Evolutionary conservation across 2,797 vertebrate genomes (phyloP).

Genomic region (Neopelma chrysocephalum): DNA sequence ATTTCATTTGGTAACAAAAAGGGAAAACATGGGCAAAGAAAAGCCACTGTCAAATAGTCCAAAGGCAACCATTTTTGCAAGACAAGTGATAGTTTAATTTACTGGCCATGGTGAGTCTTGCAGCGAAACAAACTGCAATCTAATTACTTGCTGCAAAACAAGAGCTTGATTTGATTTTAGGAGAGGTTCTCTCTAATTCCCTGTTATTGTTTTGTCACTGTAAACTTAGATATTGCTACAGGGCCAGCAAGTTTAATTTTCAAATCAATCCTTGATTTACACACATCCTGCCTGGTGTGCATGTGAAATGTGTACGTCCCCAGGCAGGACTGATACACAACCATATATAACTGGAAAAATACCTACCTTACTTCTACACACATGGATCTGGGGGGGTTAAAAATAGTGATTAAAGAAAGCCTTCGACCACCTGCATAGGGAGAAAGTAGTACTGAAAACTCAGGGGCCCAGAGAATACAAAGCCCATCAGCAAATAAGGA

Average conservation of each 20-base stretch:
- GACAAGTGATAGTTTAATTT: conserved; percentile 60
- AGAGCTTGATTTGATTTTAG: conserved; percentile 61
- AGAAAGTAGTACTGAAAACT: not conserved
- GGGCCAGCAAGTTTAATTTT: conserved; percentile 44
- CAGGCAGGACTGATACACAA: not conserved
- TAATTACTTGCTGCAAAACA: conserved; percentile 61
- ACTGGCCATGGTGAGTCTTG: conserved; percentile 32
- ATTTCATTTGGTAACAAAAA: not conserved
- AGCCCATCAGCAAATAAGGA: not conserved
- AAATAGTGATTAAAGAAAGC: not conserved
- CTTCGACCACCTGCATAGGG: not conserved
- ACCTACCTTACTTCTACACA: not conserved
- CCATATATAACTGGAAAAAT: not conserved
- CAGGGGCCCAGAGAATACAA: not conserved
- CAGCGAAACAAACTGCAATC: conserved; percentile 52
- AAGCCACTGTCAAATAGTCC: not conserved
- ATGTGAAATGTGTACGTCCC: not conserved
- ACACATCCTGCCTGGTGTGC: not conserved
- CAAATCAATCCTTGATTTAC: conserved; percentile 27
- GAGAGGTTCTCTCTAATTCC: conserved; percentile 46
- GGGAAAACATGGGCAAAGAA: not conserved
- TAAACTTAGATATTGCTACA: conserved; percentile 36
- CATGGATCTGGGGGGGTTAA: not conserved
- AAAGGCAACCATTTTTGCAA: conserved; percentile 33
- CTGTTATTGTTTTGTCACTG: conserved; percentile 47